Base-by-base conservation (phyloP, 2,797 vertebrate species). In the Labeo calbasu region DNA sequence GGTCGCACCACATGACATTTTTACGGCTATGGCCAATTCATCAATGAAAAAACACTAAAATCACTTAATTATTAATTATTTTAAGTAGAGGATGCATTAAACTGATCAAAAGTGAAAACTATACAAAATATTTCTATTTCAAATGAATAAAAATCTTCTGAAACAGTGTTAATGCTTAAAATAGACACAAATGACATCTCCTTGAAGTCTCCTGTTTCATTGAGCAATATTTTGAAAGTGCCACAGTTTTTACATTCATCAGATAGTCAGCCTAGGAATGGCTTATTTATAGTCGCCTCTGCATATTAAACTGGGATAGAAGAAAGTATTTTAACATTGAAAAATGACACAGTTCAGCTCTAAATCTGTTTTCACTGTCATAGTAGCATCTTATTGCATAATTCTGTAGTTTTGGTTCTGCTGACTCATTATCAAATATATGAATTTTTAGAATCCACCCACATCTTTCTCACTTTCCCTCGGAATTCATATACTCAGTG, bases 361-460 rank as follows among this genome's bases (percentile, higher is more conserved):
- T 81, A 57, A 48, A 63, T 82, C 55, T 73, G 57, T 82, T 71
- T 55, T 70, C 65, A 21, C 15, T 55, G 78, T 17, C 40, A 59
- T 80, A 57, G 66, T 73, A 23, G 19, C 21, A n/a, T 65, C 19
- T 23, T 46, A 73, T 73, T 72, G 70, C 57, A 82, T 73, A 50
- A 48, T 48, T 63, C 68, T 81, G 69, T 63, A 43, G 40, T 81
- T 72, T 50, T 71, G 57, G 57, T 63, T 77, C 40, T 61, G 80
- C 80, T 82, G 80, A 82, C 70, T 82, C 80, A 82, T 61, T 72
- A 59, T 72, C 40, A 71, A 71, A 63, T 25, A 63, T 51, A 36
- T 73, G 43, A 32, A 82, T 73, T 82, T 73, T 73, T 65, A 82
- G 70, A 73, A 65, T 65, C 57, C 57, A 36, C 70, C 57, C 17